A percentile compares a stretch with the other conserved stretches of the same genome.
Conservation (phyloP, 2,797 vertebrate genomes). For the Syncerus caffer region DNA sequence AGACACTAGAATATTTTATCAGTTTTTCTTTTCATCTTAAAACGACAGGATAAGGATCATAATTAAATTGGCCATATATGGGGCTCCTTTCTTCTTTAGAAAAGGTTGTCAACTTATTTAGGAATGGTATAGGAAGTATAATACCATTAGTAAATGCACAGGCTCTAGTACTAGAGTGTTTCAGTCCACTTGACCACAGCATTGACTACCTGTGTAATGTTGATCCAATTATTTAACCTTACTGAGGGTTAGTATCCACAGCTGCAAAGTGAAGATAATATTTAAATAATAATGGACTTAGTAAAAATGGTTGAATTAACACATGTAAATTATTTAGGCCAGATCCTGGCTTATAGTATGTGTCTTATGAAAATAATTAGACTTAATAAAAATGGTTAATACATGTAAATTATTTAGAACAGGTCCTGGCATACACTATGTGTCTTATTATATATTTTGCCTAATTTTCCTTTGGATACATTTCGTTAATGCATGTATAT, state of each 20-base stretch:
- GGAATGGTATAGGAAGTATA: background rate
- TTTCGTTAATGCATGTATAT: background rate
- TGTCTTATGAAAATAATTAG: background rate
- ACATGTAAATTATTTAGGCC: background rate
- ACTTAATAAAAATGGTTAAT: background rate
- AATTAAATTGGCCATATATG: background rate
- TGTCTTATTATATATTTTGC: background rate
- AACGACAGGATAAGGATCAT: background rate
- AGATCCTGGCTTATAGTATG: background rate
- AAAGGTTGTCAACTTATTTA: background rate
- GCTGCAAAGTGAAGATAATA: background rate
- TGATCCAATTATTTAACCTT: background rate
- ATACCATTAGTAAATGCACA: fast-evolving
- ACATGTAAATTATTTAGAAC: background rate
- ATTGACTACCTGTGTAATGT: background rate
- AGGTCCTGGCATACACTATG: background rate
- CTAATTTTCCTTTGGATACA: background rate
- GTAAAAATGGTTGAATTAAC: background rate
- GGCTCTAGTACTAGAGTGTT: background rate
- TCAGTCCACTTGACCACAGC: background rate
- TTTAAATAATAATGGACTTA: background rate
- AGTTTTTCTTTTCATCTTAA: background rate
- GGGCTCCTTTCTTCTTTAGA: background rate
- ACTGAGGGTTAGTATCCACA: background rate
- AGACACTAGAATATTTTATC: background rate